phyloP scores from a whole-genome alignment of 2,888 invertebrate species.

The Nephrotoma appendiculata region DNA sequence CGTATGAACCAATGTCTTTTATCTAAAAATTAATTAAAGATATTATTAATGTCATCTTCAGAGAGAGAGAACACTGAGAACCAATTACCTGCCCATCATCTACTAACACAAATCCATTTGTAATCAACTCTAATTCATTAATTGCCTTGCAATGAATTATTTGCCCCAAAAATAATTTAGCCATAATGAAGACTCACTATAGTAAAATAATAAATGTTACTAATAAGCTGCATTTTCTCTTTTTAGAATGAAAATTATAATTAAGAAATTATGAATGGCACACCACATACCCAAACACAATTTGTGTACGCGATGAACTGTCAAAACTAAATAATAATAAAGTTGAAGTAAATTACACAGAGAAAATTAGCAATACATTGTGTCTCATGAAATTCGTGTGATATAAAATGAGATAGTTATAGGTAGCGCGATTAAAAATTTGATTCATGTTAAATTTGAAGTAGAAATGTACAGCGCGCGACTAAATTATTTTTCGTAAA shows the following conservation, averaged over 20 bases:
- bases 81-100: slow-evolving; percentile 40
- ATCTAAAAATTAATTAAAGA: slow-evolving; percentile 26
- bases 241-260: not conserved
- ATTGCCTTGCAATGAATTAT: slow-evolving; percentile 30
- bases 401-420: not conserved
- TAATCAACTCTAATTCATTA: slow-evolving; percentile 30
- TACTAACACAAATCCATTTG: slow-evolving; percentile 41
- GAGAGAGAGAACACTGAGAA: too few relatives aligned
- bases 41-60: not conserved
- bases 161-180: slow-evolving; percentile 23
- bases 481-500: too few relatives aligned
- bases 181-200: not conserved
- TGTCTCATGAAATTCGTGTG: not conserved
- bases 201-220: not conserved
- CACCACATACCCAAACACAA: not conserved
- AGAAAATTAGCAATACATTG: not conserved
- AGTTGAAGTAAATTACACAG: not conserved
- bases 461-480: not conserved
- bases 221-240: not conserved
- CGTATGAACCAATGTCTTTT: slow-evolving; percentile 20
- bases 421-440: not conserved
- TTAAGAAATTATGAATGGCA: not conserved
- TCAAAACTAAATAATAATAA: not conserved
- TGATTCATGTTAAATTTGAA: not conserved
- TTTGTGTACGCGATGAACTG: not conserved